Base-by-base conservation (phyloP, 2,888 invertebrate species). In the Meteorus cinctellus region DNA sequence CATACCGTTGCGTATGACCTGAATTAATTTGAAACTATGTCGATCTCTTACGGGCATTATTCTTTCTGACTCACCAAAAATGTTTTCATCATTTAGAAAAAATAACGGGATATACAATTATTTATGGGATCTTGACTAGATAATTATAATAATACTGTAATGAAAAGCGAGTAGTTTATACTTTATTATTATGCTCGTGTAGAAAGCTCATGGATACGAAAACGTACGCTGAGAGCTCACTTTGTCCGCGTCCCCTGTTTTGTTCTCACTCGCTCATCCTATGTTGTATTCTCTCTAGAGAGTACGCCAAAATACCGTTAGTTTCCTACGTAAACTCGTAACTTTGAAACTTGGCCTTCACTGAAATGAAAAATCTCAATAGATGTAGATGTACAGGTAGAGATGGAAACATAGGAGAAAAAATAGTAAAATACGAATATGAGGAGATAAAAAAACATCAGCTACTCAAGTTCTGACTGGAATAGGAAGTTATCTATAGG, bases 321-420 rank as follows among this genome's bases (percentile, higher is more conserved):
- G 63, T 31, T 66, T 24, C 16, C 45, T 45, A 41, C 19, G 55
- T 65, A 31, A 75, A 75, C 29, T 75, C 70, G 70, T 65, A 70
- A 70, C 55, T 75, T 65, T 55, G 41, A 36, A 70, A 71, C 75
- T 75, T 66, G 66, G 71, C 71, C 70, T 75, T 71, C 59, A 75
- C 34, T 63, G 63, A 62, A 70, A 70, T 75, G 71, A 71, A 71
- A 69, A 71, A 71, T 71, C 24, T 4, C 27, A 16, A 70, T 27
- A 29, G 19, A 74, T 71, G 29, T 70, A 74, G 24, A 63, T 36
- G 14, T 55, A 36, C n/a, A 45, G 19, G 8, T 41, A 41, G 1
- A 41, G 8, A 41, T 12, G 12, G 12, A 41, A 41, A 41, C 8
- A 41, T 1, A 12, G 12, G 41, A 41, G 8, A 41, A n/a, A 45